A percentile compares a stretch with the other conserved stretches of the same genome.
phyloP scores from a whole-genome alignment of 2,797 vertebrate genomes.

The Octomys mimax region DNA sequence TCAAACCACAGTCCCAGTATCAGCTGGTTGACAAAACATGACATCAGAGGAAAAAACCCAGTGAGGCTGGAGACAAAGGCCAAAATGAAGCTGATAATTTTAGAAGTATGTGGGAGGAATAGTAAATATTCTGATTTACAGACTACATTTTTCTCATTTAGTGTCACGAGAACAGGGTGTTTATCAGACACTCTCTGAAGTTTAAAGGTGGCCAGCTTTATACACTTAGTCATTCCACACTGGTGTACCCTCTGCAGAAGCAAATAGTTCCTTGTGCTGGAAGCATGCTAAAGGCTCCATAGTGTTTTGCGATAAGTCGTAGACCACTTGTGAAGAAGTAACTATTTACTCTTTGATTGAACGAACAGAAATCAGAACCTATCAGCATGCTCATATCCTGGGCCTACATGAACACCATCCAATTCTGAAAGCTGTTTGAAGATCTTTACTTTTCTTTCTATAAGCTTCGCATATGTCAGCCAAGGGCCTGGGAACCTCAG shows the following conservation, averaged over 20 bases:
- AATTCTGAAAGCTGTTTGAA: background rate
- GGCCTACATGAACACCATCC: background rate
- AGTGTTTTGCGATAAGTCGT: background rate
- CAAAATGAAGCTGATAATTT: background rate
- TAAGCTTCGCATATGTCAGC: background rate
- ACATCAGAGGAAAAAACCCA: constrained; percentile 1
- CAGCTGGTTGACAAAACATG: background rate
- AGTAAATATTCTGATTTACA: background rate
- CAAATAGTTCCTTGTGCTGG: background rate
- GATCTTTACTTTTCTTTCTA: background rate
- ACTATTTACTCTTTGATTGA: background rate
- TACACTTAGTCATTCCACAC: background rate
- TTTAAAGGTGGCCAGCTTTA: background rate
- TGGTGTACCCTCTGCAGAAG: background rate
- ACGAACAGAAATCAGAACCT: background rate
- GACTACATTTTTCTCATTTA: background rate
- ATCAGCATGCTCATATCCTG: background rate
- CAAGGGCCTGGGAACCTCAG: background rate
- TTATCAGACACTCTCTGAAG: background rate
- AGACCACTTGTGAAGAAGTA: background rate
- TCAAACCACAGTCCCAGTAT: background rate
- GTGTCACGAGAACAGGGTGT: background rate
- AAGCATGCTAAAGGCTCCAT: background rate
- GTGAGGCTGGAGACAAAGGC: constrained; percentile 3
- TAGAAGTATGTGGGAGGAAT: background rate